Evolutionary conservation across 2,113 vertebrate genomes (phyloP).

Genomic region (Sinocyclocheilus anshuiensis): DNA sequence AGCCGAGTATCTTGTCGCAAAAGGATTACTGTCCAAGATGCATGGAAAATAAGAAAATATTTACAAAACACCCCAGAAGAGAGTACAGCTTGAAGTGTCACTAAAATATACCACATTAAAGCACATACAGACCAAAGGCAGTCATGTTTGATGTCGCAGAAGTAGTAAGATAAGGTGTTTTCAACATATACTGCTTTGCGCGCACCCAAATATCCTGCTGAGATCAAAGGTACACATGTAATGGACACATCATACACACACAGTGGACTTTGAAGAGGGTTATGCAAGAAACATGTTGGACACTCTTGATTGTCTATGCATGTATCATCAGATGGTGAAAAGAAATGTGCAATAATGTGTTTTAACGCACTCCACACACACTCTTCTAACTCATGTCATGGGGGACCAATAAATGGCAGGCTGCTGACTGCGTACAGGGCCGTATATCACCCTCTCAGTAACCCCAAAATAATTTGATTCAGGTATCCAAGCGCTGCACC

Average conservation of each 20-base stretch:
- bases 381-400: neutral
- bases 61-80: neutral
- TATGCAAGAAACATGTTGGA: neutral
- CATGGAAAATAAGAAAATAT: slow-evolving; percentile 6
- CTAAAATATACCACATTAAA: slow-evolving; percentile 31
- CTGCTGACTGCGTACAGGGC: neutral
- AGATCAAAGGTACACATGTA: slow-evolving; percentile 32
- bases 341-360: neutral
- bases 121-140: slow-evolving; percentile 18
- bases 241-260: slow-evolving; percentile 1
- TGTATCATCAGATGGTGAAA: neutral
- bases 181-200: slow-evolving; percentile 6
- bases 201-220: neutral
- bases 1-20: neutral
- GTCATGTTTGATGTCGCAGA: slow-evolving; percentile 11
- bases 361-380: neutral
- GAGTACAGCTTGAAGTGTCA: neutral
- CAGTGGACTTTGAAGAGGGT: neutral
- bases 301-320: neutral
- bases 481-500: slow-evolving; percentile 46
- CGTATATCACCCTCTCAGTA: slow-evolving; percentile 57
- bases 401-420: slow-evolving; percentile 47
- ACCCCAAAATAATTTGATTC: slow-evolving; percentile 50
- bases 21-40: slow-evolving; percentile 1
- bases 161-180: neutral